Base-by-base conservation (phyloP, 2,888 invertebrate genomes). In the Leptinotarsa juncta region DNA sequence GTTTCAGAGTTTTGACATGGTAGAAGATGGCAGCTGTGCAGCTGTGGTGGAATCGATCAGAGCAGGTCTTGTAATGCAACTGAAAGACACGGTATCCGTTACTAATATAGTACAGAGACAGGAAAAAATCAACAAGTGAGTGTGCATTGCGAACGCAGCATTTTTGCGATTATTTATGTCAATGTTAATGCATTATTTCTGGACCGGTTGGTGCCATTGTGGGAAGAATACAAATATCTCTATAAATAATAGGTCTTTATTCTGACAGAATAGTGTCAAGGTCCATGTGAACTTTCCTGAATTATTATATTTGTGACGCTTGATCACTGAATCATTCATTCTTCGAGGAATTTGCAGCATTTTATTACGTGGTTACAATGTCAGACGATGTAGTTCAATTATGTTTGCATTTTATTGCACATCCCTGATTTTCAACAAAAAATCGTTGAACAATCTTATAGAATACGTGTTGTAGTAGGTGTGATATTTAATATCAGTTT, bases 41-140 rank as follows among this genome's bases (percentile, higher is more conserved):
- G 93, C 94, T 66, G 93, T 95, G 51, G 92, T 95, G 5, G 96
- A 95, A 84, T 93, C 94, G 0, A 94, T 97, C 57, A 89, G 97
- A 78, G 94, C 95, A 12, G 96, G 97, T 0, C 90, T 97, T 62
- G 96, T 93, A 16, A 93, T 97, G 89, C 96, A 96, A 86, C 89
- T 97, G 69, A 94, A 97, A 84, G 94, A 96, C 83, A 93, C 94
- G 3, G 91, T 97, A 5, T 94, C 94, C 2, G 89, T 93, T 26
- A 91, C 93, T 78, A 91, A 91, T 71, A 96, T 97, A 73, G 90
- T 92, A 80, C 90, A 91, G 20, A 89, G 92, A 79, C 94, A 94
- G 85, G 93, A 94, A 82, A 92, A 91, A 86, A 93, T 94, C 72
- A 92, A 93, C 81, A 94, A 91, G 94, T 94, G 86, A 88, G 90